Conservation (phyloP, 2,888 invertebrate species). For the Oxystoma pomonae region DNA sequence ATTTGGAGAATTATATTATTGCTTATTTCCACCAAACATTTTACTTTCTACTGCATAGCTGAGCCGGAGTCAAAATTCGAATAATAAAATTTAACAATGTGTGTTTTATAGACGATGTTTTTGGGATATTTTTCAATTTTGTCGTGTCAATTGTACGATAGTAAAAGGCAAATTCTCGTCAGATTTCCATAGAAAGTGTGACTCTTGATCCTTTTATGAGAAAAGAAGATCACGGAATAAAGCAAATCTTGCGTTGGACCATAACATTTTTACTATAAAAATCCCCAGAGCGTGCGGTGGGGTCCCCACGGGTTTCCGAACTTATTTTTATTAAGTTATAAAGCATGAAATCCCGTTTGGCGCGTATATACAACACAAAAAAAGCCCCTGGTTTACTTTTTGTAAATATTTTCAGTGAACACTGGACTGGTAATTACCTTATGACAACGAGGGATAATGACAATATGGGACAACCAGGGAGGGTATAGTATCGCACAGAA, state of each 20-base stretch:
- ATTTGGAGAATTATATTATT: too few relatives aligned
- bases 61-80: background rate
- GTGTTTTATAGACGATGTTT: background rate
- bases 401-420: slow-evolving; percentile 11
- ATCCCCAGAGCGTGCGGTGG: slow-evolving; percentile 16
- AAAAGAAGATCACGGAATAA: background rate
- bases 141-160: background rate
- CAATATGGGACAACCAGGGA: slow-evolving; percentile 20
- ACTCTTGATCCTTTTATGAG: background rate
- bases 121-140: background rate
- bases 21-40: too few relatives aligned
- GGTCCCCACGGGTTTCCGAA: slow-evolving; percentile 16
- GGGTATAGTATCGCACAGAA: slow-evolving; percentile 24
- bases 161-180: background rate
- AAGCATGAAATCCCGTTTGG: slow-evolving; percentile 31
- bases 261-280: slow-evolving; percentile 2
- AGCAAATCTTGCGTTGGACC: background rate
- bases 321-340: slow-evolving; percentile 25
- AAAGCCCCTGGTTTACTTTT: slow-evolving; percentile 18
- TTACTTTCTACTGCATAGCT: too few relatives aligned
- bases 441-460: background rate
- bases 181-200: background rate
- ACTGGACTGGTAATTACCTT: slow-evolving; percentile 18
- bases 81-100: background rate
- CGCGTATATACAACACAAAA: slow-evolving; percentile 20